Evolutionary conservation across 2,113 vertebrate species (phyloP), one percentile per base, ranked within the genome.

Genomic region (Lophochroa leadbeateri): DNA sequence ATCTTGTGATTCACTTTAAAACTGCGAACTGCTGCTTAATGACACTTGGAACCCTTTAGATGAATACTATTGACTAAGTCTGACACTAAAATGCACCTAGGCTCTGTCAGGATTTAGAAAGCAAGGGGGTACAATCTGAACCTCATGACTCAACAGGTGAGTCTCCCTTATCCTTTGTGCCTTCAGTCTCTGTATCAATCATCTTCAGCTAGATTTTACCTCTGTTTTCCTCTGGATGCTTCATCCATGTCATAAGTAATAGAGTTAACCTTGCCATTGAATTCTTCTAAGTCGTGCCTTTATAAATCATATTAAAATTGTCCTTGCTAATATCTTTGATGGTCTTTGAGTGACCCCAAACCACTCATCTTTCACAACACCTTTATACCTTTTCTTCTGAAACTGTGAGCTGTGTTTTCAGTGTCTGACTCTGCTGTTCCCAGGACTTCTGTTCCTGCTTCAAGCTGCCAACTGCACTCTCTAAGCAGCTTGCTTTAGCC

Each of bases 311-410:
- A 33, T 58, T 58, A 58, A 35, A 58, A 58, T 35, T 35, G 21
- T 16, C 35, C 57, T 58, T 35, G 57, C 33, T 58, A 58, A 58
- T 24, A 58, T 14, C 21, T 58, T 24, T 35, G 33, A 58, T 58
- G 33, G 57, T 58, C 57, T 24, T 24, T 24, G 57, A 58, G 33
- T 35, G 57, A 58, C 33, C 57, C 57, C 33, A 58, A 58, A 58
- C 3, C 57, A 58, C 6, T 24, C 57, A 58, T 58, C 57, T 58
- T 58, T 58, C 21, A 35, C 57, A 58, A 58, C 57, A 58, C n/a
- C 15, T 69, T 61, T 50, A 1, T 88, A 99, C 99, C 98, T 97
- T 98, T 68, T 99, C 98, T 53, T 99, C 98, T 9, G 98, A 98
- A 49, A 94, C 74, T 3, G 82, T 50, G 13, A 99, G 97, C 95